phyloP scores from a whole-genome alignment of 2,113 vertebrate species.

The Ictidomys tridecemlineatus region DNA sequence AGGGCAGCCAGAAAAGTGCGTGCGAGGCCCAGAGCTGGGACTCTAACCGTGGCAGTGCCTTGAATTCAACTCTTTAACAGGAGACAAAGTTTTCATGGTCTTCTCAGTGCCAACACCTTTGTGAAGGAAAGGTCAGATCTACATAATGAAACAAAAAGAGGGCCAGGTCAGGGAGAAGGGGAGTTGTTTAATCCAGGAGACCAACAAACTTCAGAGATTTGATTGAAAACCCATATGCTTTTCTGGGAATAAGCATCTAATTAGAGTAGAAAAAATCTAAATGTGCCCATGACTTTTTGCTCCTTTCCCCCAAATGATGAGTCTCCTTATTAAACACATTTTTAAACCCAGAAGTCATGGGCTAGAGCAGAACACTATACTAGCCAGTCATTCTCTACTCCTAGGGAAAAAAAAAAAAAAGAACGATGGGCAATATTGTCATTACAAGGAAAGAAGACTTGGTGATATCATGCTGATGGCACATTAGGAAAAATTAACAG shows the following conservation, averaged over 20 bases:
- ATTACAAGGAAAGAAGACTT: not conserved
- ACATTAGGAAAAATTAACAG: constrained; percentile 51
- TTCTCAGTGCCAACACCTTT: constrained; percentile 46
- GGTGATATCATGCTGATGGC: not conserved
- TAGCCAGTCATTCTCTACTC: not conserved
- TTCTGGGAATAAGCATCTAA: constrained; percentile 64
- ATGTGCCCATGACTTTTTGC: constrained; percentile 65
- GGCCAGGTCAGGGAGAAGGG: not conserved
- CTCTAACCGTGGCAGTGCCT: not conserved
- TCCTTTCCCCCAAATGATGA: constrained; percentile 79
- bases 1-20: not conserved
- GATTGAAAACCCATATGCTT: constrained; percentile 60
- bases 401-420: constrained; percentile 9
- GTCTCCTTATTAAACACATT: constrained; percentile 76
- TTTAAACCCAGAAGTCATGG: constrained; percentile 72
- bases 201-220: constrained; percentile 56
- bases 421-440: constrained; percentile 9
- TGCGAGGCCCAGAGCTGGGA: not conserved
- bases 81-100: not conserved
- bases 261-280: constrained; percentile 66
- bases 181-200: constrained; percentile 52
- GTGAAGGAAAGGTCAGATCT: constrained; percentile 72
- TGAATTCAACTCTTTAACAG: not conserved
- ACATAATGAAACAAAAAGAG: constrained; percentile 65
- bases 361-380: not conserved